phyloP scores from a whole-genome alignment of 2,888 invertebrate genomes.

The Lottia gigantea region DNA sequence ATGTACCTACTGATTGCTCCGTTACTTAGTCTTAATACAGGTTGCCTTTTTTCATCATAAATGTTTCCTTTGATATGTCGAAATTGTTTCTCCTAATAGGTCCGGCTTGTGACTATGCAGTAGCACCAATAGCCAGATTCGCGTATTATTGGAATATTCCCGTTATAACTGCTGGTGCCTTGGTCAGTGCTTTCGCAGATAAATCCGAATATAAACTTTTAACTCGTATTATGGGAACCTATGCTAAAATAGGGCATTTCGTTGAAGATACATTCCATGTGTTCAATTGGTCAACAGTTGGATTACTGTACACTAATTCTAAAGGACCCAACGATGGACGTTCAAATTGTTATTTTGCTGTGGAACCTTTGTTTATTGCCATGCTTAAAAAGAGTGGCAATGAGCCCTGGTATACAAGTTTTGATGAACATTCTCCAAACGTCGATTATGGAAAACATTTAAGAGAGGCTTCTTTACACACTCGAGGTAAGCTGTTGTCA shows the following conservation, averaged over 20 bases:
- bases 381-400: constrained; percentile 64
- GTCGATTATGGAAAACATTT: constrained; percentile 68
- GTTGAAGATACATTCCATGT: constrained; percentile 38
- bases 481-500: constrained; percentile 18
- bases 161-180: constrained; percentile 76
- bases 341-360: constrained; percentile 77
- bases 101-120: constrained; percentile 72
- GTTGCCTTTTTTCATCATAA: no score
- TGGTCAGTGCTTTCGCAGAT: constrained; percentile 52
- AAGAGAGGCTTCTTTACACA: constrained; percentile 27
- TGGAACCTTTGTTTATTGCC: constrained; percentile 76
- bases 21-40: no score
- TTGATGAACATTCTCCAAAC: constrained; percentile 74
- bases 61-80: no score
- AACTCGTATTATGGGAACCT: constrained; percentile 70
- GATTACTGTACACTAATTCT: constrained; percentile 50
- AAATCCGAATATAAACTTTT: constrained; percentile 77
- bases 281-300: constrained; percentile 55
- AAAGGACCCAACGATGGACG: constrained; percentile 40
- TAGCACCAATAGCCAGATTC: constrained; percentile 87
- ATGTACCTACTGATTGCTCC: no score
- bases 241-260: constrained; percentile 51
- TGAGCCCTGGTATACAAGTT: constrained; percentile 59
- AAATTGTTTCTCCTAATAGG: constrained; percentile 33
- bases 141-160: constrained; percentile 88